Conservation (phyloP, 2,113 vertebrate species). For the Ceyx melanurus region DNA sequence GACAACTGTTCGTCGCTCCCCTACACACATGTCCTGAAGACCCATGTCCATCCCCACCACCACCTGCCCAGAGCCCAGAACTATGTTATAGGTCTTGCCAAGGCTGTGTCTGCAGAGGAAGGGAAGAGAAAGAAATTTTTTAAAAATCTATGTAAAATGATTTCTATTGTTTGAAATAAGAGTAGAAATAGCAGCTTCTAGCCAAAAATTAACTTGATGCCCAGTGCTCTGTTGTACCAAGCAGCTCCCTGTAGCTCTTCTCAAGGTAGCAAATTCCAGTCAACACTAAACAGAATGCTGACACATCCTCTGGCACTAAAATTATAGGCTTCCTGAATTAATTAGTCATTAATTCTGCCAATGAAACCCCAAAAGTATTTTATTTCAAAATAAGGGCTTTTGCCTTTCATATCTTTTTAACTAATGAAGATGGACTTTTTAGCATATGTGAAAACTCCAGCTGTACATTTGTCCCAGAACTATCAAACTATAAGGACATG, state of each 20-base stretch:
- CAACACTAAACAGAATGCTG: neutral
- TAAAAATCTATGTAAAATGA: neutral
- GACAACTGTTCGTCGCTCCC: constrained; percentile 86
- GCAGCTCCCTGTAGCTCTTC: neutral
- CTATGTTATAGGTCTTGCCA: constrained; percentile 94
- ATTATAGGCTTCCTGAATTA: neutral
- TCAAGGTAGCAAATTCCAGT: neutral
- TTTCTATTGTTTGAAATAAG: neutral
- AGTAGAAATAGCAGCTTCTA: neutral
- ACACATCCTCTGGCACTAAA: neutral
- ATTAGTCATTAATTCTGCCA: neutral
- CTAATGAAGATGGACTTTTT: neutral
- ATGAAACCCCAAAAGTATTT: neutral
- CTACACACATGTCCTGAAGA: constrained; percentile 92
- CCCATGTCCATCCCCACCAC: constrained; percentile 95
- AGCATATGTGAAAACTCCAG: neutral
- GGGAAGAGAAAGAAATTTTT: neutral
- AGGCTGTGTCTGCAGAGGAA: constrained; percentile 81
- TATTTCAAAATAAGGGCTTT: neutral
- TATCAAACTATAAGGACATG: neutral
- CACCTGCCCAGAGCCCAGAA: constrained; percentile 91
- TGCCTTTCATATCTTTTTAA: neutral
- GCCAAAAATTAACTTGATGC: neutral
- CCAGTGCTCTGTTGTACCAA: neutral
- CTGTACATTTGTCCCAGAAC: neutral